phyloP scores from a whole-genome alignment of 2,888 invertebrate species.

The Rhamnusium bicolor region DNA sequence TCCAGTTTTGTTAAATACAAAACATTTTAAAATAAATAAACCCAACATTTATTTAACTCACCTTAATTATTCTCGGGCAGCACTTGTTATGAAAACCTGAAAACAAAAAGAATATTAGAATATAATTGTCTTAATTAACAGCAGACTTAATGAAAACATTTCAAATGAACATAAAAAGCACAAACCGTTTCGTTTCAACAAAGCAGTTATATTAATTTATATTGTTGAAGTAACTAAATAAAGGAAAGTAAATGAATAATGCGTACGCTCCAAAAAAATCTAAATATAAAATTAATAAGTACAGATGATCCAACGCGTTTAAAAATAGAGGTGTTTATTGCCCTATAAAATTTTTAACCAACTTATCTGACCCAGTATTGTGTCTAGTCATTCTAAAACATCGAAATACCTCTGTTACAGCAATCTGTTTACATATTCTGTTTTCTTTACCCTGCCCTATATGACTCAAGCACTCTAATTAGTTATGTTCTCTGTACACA shows the following conservation, averaged over 20 bases:
- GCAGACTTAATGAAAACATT: not conserved
- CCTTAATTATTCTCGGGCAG: not conserved
- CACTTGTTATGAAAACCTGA: not conserved
- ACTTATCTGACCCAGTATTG: not conserved
- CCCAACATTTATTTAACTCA: not conserved
- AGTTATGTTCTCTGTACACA: too few relatives aligned
- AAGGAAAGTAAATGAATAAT: not conserved
- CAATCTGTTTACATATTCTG: too few relatives aligned
- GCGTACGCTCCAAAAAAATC: not conserved
- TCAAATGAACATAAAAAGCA: not conserved
- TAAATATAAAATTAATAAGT: conserved; percentile 18
- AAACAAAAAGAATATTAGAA: not conserved
- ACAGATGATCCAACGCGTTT: conserved; percentile 2
- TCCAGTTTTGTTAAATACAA: not conserved
- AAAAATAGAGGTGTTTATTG: conserved; percentile 45
- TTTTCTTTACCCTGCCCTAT: too few relatives aligned
- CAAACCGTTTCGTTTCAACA: too few relatives aligned
- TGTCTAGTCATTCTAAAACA: not conserved
- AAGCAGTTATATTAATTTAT: not conserved
- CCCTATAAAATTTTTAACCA: conserved; percentile 41
- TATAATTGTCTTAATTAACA: not conserved
- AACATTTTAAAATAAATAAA: not conserved
- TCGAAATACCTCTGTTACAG: too few relatives aligned
- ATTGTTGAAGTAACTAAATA: not conserved
- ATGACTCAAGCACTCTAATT: too few relatives aligned